Evolutionary conservation across 2,797 vertebrate species (phyloP).

Genomic region (Scomberomorus guttatus): DNA sequence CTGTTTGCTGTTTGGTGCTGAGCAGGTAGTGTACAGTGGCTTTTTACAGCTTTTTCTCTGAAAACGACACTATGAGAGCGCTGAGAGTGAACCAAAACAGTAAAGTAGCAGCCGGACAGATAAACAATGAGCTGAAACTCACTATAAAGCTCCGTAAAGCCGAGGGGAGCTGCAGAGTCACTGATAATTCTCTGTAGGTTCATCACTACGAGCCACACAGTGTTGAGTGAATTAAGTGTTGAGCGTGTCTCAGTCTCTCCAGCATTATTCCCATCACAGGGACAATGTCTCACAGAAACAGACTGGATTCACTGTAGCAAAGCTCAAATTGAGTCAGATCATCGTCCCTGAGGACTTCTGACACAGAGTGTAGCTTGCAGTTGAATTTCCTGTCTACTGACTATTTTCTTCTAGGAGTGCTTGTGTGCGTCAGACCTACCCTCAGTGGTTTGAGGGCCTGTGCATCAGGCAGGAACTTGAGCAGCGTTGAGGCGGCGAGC

Average conservation of each 20-base stretch:
- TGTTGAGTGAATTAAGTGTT: no score
- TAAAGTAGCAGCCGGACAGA: no score
- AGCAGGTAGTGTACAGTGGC: no score
- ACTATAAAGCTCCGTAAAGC: no score
- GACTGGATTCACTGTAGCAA: slow-evolving; percentile 47
- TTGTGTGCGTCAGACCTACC: slow-evolving; percentile 79
- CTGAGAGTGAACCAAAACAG: no score
- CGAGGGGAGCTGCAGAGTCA: no score
- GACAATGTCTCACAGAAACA: slow-evolving; percentile 27
- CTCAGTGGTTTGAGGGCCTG: slow-evolving; percentile 95
- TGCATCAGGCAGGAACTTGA: slow-evolving; percentile 98
- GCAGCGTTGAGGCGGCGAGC: slow-evolving; percentile 94
- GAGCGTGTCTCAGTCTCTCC: slow-evolving; percentile 36
- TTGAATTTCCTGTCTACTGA: not conserved
- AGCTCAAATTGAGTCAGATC: slow-evolving; percentile 66
- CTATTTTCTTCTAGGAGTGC: not conserved
- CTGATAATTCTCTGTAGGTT: no score
- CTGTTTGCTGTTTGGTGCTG: no score
- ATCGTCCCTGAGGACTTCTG: slow-evolving; percentile 31
- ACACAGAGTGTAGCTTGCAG: slow-evolving; percentile 60
- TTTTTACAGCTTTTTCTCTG: no score
- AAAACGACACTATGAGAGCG: no score
- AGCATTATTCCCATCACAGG: slow-evolving; percentile 27
- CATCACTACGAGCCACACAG: no score
- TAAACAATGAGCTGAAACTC: no score